Percentiles rank a stretch among this genome's conserved stretches.
Evolutionary conservation across 1,140 invertebrate species (phyloP).

Genomic region (Daktulosphaira vitifoliae): DNA sequence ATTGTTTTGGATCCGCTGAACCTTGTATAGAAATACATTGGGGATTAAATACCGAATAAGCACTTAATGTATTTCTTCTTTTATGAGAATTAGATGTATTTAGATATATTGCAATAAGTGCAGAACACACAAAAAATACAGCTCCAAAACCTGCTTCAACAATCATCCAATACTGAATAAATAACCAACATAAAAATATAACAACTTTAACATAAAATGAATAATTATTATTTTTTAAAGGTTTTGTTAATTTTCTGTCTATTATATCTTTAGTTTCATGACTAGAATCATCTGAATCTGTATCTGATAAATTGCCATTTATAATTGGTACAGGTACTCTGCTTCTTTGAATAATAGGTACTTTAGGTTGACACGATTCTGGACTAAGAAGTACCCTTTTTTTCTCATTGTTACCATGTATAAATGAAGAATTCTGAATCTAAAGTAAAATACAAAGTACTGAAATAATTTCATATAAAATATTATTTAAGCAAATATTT

Average conservation of each 20-base stretch:
- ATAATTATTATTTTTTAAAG: neutral
- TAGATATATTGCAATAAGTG: slow-evolving; percentile 68
- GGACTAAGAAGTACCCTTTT: neutral
- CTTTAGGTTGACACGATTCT: neutral
- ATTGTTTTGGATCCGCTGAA: slow-evolving; percentile 88
- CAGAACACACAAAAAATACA: slow-evolving; percentile 74
- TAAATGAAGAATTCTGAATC: neutral
- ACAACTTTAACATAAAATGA: neutral
- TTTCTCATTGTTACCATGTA: neutral
- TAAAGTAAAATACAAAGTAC: neutral
- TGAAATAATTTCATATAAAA: no score
- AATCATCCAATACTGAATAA: slow-evolving; percentile 21
- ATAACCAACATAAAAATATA: slow-evolving; percentile 4
- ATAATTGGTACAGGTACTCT: neutral
- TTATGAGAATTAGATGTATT: slow-evolving; percentile 70
- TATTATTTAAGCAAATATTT: no score
- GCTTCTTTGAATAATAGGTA: neutral
- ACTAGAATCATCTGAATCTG: slow-evolving; percentile 10
- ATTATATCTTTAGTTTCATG: neutral
- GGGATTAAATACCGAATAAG: slow-evolving; percentile 96
- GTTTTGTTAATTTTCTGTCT: neutral
- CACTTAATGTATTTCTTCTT: slow-evolving; percentile 69
- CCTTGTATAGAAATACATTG: slow-evolving; percentile 87
- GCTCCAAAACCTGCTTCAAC: slow-evolving; percentile 72
- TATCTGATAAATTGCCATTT: neutral